These are phyloP conservation scores for Dermolepida albohirtum DNA, from an alignment of 2,888 invertebrate species.

Conservation along the genomic window DNA sequence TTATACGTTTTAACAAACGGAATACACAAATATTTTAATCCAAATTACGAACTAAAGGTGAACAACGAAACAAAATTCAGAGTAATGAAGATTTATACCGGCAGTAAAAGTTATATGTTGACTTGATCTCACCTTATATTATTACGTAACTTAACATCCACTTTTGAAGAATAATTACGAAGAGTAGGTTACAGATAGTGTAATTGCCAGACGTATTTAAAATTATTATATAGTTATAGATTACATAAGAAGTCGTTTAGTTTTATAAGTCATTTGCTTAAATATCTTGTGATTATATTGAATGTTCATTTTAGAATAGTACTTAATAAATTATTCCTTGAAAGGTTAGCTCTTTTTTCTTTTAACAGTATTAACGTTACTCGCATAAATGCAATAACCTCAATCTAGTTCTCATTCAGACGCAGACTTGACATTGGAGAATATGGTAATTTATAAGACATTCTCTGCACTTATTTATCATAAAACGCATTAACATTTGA, in stretches of 20 bases:
- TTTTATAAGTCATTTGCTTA: neutral
- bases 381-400: neutral
- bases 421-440: conserved; percentile 31
- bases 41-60: conserved; percentile 59
- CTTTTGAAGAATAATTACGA: conserved; percentile 1
- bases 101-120: conserved; percentile 73
- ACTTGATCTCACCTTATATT: neutral
- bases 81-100: conserved; percentile 70
- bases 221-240: conserved; percentile 15
- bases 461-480: conserved; percentile 8
- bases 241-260: conserved; percentile 14
- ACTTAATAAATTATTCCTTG: conserved; percentile 32
- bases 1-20: conserved; percentile 64
- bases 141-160: too few species aligned
- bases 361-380: neutral
- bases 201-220: conserved; percentile 20
- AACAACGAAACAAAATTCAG: conserved; percentile 71
- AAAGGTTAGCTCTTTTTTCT: conserved; percentile 5
- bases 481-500: conserved; percentile 22
- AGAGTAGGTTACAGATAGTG: conserved; percentile 1
- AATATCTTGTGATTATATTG: conserved; percentile 2
- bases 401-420: conserved; percentile 18
- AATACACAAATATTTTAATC: conserved; percentile 72
- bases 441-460: conserved; percentile 22
- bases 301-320: conserved; percentile 13